Evolutionary conservation across 1,140 invertebrate species (phyloP), one percentile per base, ranked within the genome.

Genomic region (Philopotamus ludificatus): DNA sequence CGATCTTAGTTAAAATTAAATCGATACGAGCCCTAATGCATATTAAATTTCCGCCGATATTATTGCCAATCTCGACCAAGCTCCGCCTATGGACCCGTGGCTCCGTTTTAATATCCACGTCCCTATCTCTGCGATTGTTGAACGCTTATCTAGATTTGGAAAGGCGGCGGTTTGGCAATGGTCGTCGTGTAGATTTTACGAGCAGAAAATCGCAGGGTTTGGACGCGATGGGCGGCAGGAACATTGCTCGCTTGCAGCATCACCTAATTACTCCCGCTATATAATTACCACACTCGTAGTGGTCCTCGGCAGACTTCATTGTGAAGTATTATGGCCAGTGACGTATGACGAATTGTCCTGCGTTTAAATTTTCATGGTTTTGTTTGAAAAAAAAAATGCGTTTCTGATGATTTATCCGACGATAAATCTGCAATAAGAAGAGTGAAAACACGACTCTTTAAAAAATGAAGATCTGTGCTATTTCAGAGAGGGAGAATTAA

Each of bases 1-100:
- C 15, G 4, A 21, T 63, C 60, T 63, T 63, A 63, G 45, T 63
- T 54, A 41, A 54, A 63, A 54, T 63, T 63, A 63, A 63, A 54
- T 54, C 47, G 47, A 51, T 41, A 41, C 26, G 53, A 57, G n/a
- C 21, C 15, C 22, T 23, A 26, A 57, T 26, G 34, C 25, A 25
- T 39, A 28, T 28, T 28, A 12, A 28, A 25, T 57, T 57, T 28
- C 26, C 8, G 28, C 28, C 12, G 15, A 51, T 25, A n/a, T n/a
- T n/a, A n/a, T n/a, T n/a, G n/a, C n/a, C n/a, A n/a, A n/a, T n/a
- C n/a, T n/a, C n/a, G n/a, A n/a, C n/a, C n/a, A n/a, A n/a, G 12
- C 16, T 51, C 20, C 45, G 45, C 45, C 28, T 34, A 7, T 34
- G 28, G 28, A 34, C 12, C 4, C 12, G 28, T n/a, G 18, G 7